Percentiles rank a stretch among this genome's conserved stretches.
phyloP scores from a whole-genome alignment of 2,797 vertebrate genomes.

The Pangasius djambal region DNA sequence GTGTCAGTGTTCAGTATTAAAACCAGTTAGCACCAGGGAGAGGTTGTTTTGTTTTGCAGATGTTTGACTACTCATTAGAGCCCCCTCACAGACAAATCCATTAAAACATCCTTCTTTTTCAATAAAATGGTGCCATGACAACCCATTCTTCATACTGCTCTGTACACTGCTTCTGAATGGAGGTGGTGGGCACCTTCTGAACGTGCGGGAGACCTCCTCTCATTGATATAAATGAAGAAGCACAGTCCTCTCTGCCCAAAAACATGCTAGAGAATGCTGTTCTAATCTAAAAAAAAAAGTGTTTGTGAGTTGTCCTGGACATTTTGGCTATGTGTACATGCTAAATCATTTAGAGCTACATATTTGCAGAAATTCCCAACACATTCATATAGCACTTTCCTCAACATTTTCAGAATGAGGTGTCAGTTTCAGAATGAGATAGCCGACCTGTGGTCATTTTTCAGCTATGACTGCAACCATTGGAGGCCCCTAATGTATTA shows the following conservation, averaged over 20 bases:
- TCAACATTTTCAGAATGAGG: neutral
- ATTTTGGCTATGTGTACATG: neutral
- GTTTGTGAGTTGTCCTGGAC: conserved; percentile 42
- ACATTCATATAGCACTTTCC: neutral
- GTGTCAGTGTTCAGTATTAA: neutral
- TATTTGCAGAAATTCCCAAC: neutral
- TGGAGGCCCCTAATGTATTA: neutral
- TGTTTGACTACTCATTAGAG: conserved; percentile 45
- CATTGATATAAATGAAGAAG: conserved; percentile 67
- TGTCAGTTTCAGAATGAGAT: neutral
- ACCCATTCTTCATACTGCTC: conserved; percentile 69
- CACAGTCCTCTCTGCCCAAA: conserved; percentile 57
- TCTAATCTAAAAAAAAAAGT: conserved; percentile 55
- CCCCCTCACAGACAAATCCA: conserved; percentile 36
- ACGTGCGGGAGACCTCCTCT: conserved; percentile 58
- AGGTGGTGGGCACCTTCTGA: conserved; percentile 36
- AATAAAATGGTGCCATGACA: conserved; percentile 73
- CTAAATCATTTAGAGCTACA: neutral
- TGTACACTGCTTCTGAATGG: conserved; percentile 70
- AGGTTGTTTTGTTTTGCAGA: conserved; percentile 55
- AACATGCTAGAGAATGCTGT: conserved; percentile 56
- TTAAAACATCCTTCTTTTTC: conserved; percentile 60
- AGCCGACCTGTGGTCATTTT: conserved; percentile 3
- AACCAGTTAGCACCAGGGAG: neutral
- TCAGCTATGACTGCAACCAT: neutral